phyloP scores from a whole-genome alignment of 2,113 vertebrate species.

The Sardina pilchardus region DNA sequence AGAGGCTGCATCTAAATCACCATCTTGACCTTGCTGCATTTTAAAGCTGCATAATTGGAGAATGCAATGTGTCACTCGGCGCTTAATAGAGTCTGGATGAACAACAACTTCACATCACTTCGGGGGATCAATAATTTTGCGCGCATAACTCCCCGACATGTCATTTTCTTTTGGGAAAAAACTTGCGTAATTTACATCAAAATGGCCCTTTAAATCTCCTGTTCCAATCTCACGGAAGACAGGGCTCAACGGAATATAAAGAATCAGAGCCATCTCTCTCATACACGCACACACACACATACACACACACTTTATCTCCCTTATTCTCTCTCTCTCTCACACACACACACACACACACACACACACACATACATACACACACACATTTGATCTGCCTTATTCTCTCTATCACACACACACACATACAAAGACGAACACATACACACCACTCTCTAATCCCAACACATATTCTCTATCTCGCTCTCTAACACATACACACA shows the following conservation, averaged over 20 bases:
- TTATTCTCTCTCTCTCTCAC: no score
- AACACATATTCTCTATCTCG: no score
- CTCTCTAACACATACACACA: background rate
- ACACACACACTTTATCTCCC: no score
- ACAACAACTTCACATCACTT: constrained; percentile 9
- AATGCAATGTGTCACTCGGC: constrained; percentile 4
- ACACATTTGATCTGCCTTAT: background rate
- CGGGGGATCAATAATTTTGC: background rate
- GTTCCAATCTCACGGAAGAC: constrained; percentile 14
- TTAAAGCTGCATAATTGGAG: constrained; percentile 10
- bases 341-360: background rate
- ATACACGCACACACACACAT: background rate
- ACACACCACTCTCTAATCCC: background rate
- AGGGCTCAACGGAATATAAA: constrained; percentile 2
- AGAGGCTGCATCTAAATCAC: background rate
- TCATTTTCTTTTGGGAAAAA: background rate
- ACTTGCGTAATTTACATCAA: constrained; percentile 9
- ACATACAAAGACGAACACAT: background rate
- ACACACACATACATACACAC: background rate
- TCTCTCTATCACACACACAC: background rate
- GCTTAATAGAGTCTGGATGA: background rate
- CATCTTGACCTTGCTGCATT: background rate
- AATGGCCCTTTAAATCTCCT: constrained; percentile 26
- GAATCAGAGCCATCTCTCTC: background rate
- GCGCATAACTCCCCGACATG: background rate